Evolutionary conservation across 2,113 vertebrate genomes (phyloP).

Genomic region (Falco punctatus): DNA sequence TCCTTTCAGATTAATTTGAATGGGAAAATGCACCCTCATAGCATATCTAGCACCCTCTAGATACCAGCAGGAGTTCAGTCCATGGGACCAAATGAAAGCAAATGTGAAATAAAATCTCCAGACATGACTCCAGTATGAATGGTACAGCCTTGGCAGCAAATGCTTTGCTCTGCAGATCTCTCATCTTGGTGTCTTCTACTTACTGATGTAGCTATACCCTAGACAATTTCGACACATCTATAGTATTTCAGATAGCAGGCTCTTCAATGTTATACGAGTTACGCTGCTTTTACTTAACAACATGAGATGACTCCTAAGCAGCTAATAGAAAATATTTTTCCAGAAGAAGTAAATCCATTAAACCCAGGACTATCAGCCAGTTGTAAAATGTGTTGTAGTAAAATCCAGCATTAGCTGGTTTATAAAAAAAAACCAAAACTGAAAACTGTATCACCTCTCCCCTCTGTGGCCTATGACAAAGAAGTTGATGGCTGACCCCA

Average conservation of each 20-base stretch:
- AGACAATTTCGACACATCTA: background rate
- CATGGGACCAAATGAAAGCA: background rate
- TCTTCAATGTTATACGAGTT: background rate
- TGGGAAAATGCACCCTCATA: background rate
- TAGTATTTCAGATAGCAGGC: background rate
- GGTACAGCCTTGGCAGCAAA: rapidly evolving
- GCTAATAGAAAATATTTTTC: background rate
- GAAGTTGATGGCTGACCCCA: background rate
- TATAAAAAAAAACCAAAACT: background rate
- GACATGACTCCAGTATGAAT: background rate
- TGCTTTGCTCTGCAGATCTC: background rate
- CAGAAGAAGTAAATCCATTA: background rate
- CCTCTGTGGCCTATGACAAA: background rate
- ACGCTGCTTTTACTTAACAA: background rate
- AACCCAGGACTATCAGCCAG: background rate
- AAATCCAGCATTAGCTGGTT: background rate
- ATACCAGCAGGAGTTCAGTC: background rate
- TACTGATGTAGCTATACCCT: background rate
- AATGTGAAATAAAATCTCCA: background rate
- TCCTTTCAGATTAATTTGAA: background rate
- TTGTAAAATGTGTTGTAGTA: background rate
- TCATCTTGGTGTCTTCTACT: background rate
- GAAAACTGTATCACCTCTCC: background rate
- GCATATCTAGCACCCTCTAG: background rate
- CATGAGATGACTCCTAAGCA: background rate